Base-by-base conservation (phyloP, 1,140 invertebrate species). In the Hydropsyche tenuis region DNA sequence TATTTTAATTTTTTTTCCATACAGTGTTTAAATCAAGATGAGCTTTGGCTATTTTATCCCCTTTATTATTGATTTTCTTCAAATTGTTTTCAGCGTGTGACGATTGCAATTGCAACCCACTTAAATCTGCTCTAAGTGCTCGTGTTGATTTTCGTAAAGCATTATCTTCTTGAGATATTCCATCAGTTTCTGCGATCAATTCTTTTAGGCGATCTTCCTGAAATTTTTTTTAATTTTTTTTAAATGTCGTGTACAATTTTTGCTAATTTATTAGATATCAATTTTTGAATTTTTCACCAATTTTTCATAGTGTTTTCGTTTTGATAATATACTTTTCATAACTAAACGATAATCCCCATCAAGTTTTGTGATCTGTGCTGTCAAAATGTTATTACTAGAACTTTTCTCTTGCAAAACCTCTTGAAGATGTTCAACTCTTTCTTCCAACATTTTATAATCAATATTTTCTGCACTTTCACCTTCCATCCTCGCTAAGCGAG, bases 51-150 rank as follows among this genome's bases (percentile, higher is more conserved):
- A 89, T 79, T 75, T 82, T 83, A 76, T 87, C 89, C 1, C 89
- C 86, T 70, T 85, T 81, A 68, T 87, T 82, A 18, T 86, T 87
- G 51, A 89, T 83, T 23, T 85, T 87, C 1, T 83, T 81, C 45
- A 89, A 81, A 1, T 87, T 83, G 70, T 87, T 85, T 45, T 87
- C 82, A 1, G 88, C 85, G 78, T 90, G 87, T 27, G 83, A 85
- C 0, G 89, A 84, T 43, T 85, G 84, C 25, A 92, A 82, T 64
- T 86, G 80, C 73, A 90, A 74, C 27, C 91, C 83, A 78, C 89
- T 90, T 75, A 90, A 87, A 37, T 90, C 87, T 1, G 91, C 89
- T 69, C 89, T 87, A 85, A 74, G 16, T 78, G 43, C 16, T n/a
- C 68, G 12, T 42, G 48, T 25, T 37, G 12, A 30, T 25, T 70